Evolutionary conservation across 2,113 vertebrate genomes (phyloP).

Genomic region (Cyanocitta stelleri): DNA sequence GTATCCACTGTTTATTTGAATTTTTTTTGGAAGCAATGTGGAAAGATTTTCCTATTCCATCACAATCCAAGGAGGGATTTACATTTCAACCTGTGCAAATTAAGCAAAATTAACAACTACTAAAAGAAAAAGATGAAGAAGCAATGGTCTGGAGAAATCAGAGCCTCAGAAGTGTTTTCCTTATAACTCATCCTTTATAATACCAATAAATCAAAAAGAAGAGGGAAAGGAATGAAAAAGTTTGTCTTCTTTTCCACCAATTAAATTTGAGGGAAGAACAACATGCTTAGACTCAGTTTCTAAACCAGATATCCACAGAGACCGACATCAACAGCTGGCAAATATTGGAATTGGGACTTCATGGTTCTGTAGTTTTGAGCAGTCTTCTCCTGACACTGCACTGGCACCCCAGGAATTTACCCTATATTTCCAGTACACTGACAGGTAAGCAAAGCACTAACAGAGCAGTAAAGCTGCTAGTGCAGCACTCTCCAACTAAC

Average conservation of each 20-base stretch:
- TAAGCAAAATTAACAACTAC: not conserved
- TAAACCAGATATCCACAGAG: not conserved
- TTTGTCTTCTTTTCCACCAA: not conserved
- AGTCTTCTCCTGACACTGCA: not conserved
- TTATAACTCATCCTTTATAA: not conserved
- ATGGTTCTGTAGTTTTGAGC: not conserved
- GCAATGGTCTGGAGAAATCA: not conserved
- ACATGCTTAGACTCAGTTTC: not conserved
- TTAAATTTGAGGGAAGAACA: not conserved
- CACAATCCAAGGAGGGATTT: not conserved
- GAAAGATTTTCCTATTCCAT: not conserved
- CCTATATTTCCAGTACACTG: not conserved
- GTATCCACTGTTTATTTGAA: not conserved
- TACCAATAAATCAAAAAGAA: not conserved
- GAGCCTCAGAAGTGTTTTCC: not conserved
- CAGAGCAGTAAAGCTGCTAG: not conserved
- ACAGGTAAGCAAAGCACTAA: not conserved
- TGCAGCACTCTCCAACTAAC: not conserved
- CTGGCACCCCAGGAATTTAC: not conserved
- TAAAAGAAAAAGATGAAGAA: not conserved
- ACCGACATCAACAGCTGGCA: rapidly evolving
- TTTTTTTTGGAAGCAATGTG: not conserved
- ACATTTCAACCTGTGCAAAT: not conserved
- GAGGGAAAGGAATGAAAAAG: not conserved
- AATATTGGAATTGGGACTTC: not conserved